Evolutionary conservation across 2,797 vertebrate species (phyloP).

Genomic region (Perodicticus potto): DNA sequence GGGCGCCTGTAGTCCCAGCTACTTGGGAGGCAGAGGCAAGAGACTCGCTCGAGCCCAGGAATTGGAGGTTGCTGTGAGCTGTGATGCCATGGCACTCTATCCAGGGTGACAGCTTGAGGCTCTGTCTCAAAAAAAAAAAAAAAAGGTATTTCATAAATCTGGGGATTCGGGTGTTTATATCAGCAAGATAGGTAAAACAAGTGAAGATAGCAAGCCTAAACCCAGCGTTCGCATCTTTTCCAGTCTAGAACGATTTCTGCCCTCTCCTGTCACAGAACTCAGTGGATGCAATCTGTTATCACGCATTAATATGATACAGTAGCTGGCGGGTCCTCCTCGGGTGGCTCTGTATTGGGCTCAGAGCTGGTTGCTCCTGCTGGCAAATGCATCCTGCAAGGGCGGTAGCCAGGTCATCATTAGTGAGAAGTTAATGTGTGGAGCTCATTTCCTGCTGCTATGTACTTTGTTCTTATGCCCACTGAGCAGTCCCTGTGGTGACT

Average conservation of each 20-base stretch:
- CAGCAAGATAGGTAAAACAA: neutral
- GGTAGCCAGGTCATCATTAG: neutral
- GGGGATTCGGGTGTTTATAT: neutral
- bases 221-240: neutral
- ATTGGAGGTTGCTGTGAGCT: too few species aligned
- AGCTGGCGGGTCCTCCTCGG: neutral
- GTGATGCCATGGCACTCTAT: too few species aligned
- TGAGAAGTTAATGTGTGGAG: neutral
- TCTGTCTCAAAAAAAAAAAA: too few species aligned
- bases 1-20: too few species aligned
- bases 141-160: slow-evolving; percentile 12
- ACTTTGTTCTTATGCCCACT: neutral
- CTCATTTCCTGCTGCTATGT: neutral
- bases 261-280: neutral
- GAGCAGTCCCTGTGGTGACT: neutral
- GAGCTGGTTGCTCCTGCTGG: neutral
- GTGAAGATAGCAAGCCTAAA: neutral
- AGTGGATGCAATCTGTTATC: neutral
- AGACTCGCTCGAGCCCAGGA: too few species aligned
- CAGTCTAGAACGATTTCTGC: neutral
- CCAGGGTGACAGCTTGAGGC: too few species aligned
- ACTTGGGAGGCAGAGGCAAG: too few species aligned
- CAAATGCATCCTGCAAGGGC: neutral
- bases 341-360: neutral
- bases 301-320: neutral